phyloP scores from a whole-genome alignment of 2,797 vertebrate species.

The Sebastes trivittatus region DNA sequence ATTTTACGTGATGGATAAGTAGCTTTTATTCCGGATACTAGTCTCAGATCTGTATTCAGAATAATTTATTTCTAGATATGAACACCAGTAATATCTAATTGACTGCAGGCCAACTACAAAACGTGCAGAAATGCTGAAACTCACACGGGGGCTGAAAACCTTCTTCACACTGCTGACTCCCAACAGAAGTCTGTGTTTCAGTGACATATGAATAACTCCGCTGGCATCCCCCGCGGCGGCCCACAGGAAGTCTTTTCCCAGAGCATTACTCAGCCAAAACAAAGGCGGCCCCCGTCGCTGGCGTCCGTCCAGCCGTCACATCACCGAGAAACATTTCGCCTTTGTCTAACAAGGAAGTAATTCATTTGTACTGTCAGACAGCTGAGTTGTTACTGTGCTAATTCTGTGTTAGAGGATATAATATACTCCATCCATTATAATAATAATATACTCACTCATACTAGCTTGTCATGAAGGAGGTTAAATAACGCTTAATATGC shows the following conservation, averaged over 20 bases:
- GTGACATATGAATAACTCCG: conserved; percentile 46
- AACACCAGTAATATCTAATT: neutral
- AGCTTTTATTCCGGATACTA: too few relatives aligned
- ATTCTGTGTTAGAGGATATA: neutral
- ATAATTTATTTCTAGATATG: neutral
- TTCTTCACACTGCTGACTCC: neutral
- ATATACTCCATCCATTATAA: neutral
- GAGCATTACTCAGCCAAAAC: conserved; percentile 16
- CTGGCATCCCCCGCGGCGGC: conserved; percentile 25
- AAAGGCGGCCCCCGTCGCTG: conserved; percentile 24
- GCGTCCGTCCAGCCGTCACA: conserved; percentile 11
- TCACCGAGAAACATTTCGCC: conserved; percentile 30
- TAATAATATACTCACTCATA: too few relatives aligned
- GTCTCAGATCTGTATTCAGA: too few relatives aligned
- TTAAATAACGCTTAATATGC: too few relatives aligned
- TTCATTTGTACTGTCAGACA: neutral
- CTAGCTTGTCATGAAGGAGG: too few relatives aligned
- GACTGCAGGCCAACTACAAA: neutral
- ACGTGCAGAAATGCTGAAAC: neutral
- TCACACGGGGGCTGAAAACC: neutral
- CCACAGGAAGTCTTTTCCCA: conserved; percentile 42
- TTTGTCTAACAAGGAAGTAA: conserved; percentile 9
- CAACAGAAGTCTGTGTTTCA: conserved; percentile 19
- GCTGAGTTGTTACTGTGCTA: neutral
- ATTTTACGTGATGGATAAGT: neutral